Evolutionary conservation across 2,888 invertebrate species (phyloP), one percentile per base, ranked within the genome.

Genomic region (Sussaba pulchella): DNA sequence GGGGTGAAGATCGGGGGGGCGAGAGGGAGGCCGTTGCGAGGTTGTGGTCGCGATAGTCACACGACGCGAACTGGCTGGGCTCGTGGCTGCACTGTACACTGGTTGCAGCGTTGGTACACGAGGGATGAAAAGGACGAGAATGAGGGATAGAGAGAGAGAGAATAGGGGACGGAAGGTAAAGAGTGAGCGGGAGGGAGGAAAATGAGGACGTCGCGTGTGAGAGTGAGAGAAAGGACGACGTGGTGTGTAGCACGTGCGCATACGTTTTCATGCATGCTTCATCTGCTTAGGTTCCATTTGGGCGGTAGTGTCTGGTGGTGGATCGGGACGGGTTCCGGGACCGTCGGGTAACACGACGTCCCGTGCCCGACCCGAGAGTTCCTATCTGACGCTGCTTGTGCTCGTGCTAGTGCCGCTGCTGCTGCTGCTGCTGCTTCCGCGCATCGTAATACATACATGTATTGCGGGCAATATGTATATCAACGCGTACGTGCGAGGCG

Each of bases 201-300:
- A 2, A 52, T 19, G 9, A 36, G 19, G 66, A 39, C 36, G 39
- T 14, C 54, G 57, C 31, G 57, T 45, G 64, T n/a, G 39, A 54
- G 19, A 36, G 71, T 21, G 52, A 72, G 52, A 36, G 66, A 43
- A 41, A 31, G 45, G 52, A 31, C 43, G 54, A 70, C 43, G 54
- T 36, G 54, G 66, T 59, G 52, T 52, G 50, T 19, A 72, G 66
- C 64, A 72, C 78, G 77, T 71, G 77, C 57, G 78, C 78, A 72
- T 78, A 72, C 78, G 72, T 78, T 72, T 78, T 72, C 78, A 72
- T 78, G 78, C 78, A 78, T 52, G 78, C 78, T 78, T 78, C 78
- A 78, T 78, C 78, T 72, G 78, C 78, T 78, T 71, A 72, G 71
- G 66, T 78, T 78, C 67, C 77, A 61, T 71, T 73, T 45, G 74